These are phyloP conservation scores for Glyptemys insculpta DNA, from an alignment of 2,797 vertebrate species.

Conservation along the genomic window DNA sequence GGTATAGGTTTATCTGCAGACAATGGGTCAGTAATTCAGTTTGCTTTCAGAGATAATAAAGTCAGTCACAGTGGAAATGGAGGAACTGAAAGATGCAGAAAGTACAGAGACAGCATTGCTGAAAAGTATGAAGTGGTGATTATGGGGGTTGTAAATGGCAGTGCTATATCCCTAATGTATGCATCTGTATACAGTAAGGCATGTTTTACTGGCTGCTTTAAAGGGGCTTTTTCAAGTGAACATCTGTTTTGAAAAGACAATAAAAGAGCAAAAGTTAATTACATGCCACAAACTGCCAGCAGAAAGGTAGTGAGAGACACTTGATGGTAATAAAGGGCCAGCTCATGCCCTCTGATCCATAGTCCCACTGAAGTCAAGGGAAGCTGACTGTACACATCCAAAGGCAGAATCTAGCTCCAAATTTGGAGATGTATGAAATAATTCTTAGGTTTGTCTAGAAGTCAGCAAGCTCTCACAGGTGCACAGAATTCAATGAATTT, in stretches of 20 bases:
- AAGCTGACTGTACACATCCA: rapidly evolving
- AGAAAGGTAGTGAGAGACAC: not conserved
- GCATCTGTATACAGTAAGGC: not conserved
- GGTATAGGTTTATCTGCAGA: not conserved
- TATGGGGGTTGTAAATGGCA: not conserved
- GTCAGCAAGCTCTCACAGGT: not conserved
- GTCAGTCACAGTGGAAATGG: not conserved
- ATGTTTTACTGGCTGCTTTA: rapidly evolving
- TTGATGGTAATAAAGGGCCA: not conserved
- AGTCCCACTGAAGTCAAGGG: not conserved
- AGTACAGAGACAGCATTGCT: not conserved
- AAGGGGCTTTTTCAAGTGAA: not conserved
- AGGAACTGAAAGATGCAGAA: not conserved
- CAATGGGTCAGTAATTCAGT: not conserved
- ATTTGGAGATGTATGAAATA: rapidly evolving
- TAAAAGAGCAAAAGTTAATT: not conserved
- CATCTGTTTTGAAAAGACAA: not conserved
- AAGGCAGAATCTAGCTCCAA: not conserved
- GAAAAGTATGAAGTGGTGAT: not conserved
- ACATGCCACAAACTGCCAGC: not conserved
- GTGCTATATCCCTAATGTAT: rapidly evolving
- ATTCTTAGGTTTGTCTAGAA: not conserved
- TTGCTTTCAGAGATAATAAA: not conserved
- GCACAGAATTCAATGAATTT: not conserved
- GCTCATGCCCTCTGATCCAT: rapidly evolving